phyloP scores from a whole-genome alignment of 2,888 invertebrate genomes.

The Seladonia tumulorum region DNA sequence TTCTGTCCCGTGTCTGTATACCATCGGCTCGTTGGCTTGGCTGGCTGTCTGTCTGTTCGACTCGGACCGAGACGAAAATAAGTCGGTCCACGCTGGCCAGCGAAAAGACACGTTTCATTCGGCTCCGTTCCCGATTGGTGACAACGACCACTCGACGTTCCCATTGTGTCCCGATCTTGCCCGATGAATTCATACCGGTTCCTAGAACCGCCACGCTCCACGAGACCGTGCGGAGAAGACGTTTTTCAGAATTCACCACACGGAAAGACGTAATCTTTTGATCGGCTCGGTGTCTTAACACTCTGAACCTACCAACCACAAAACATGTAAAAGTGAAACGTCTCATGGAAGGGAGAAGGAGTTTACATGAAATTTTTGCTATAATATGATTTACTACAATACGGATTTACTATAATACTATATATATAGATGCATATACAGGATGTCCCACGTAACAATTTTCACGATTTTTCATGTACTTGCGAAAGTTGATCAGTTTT shows the following conservation, averaged over 20 bases:
- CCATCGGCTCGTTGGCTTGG: neutral
- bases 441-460: too few species aligned
- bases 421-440: too few species aligned
- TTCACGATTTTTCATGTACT: too few species aligned
- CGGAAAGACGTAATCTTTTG: neutral
- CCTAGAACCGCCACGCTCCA: slow-evolving; percentile 48
- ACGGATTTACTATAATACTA: too few species aligned
- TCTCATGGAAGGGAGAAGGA: too few species aligned
- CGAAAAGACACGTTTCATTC: slow-evolving; percentile 62
- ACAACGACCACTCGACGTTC: slow-evolving; percentile 69
- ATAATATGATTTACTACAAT: too few species aligned
- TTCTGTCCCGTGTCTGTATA: slow-evolving; percentile 51
- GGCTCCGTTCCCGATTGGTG: slow-evolving; percentile 60
- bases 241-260: neutral
- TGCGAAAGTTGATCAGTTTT: too few species aligned
- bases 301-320: too few species aligned
- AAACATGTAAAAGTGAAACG: too few species aligned
- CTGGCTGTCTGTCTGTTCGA: slow-evolving; percentile 42
- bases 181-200: slow-evolving; percentile 51
- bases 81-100: slow-evolving; percentile 62
- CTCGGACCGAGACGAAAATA: slow-evolving; percentile 66
- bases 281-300: neutral
- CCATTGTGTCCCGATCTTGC: slow-evolving; percentile 66
- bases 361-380: too few species aligned
- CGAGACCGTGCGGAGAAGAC: neutral